A percentile compares a stretch with the other conserved stretches of the same genome.
Evolutionary conservation across 2,888 invertebrate species (phyloP).

Genomic region (Phlogophora meticulosa): DNA sequence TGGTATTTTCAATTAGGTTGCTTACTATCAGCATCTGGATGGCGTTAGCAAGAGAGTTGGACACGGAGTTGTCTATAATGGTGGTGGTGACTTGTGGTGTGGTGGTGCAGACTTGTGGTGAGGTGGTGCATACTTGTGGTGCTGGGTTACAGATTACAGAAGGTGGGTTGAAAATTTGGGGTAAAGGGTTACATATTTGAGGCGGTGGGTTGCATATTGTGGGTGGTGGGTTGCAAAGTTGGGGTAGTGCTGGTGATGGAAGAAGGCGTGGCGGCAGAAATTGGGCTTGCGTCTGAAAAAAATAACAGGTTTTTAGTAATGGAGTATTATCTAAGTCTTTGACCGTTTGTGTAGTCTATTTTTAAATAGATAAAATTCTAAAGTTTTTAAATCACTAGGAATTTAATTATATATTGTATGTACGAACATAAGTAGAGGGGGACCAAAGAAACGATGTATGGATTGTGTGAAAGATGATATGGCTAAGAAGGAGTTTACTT

Average conservation of each 20-base stretch:
- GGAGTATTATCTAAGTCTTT: too few relatives aligned
- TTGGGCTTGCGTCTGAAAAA: constrained; percentile 63
- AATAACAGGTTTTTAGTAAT: background rate
- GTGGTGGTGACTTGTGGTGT: constrained; percentile 69
- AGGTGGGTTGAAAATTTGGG: constrained; percentile 32
- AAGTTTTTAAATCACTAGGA: too few relatives aligned
- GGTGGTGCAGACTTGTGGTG: constrained; percentile 2
- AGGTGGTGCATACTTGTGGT: constrained; percentile 37
- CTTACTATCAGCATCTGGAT: constrained; percentile 80
- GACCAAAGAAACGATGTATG: too few relatives aligned
- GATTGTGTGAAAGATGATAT: too few relatives aligned
- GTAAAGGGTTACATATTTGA: background rate
- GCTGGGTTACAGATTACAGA: constrained; percentile 36
- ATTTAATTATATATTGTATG: too few relatives aligned
- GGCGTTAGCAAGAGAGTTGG: constrained; percentile 80
- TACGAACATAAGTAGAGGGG: too few relatives aligned
- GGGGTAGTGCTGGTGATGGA: constrained; percentile 36
- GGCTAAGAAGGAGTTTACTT: too few relatives aligned
- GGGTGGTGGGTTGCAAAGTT: constrained; percentile 43
- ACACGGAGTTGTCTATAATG: constrained; percentile 77
- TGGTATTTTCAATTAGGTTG: constrained; percentile 74
- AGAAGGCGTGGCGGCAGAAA: constrained; percentile 25
- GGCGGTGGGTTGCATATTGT: constrained; percentile 13
- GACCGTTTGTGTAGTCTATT: too few relatives aligned
- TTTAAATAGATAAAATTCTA: too few relatives aligned